Evolutionary conservation across 2,888 invertebrate genomes (phyloP).

Genomic region (Cheilosia vernalis): DNA sequence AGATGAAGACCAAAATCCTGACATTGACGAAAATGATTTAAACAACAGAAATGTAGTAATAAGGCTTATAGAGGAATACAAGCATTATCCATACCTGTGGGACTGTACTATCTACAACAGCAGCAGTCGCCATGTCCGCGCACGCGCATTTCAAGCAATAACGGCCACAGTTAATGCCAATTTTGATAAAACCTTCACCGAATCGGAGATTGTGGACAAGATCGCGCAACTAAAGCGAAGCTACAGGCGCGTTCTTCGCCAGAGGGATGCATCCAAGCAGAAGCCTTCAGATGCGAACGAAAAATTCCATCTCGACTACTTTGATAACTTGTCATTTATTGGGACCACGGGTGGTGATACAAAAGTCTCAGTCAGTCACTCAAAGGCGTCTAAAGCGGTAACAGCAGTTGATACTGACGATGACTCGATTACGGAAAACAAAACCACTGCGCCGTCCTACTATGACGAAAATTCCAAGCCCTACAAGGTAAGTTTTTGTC

Average conservation of each 20-base stretch:
- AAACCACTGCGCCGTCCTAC: too few species aligned
- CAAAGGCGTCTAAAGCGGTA: neutral
- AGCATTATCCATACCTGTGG: slow-evolving; percentile 11
- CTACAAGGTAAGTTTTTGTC: neutral
- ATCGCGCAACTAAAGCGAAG: neutral
- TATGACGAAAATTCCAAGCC: neutral
- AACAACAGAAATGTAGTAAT: neutral
- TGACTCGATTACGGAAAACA: neutral
- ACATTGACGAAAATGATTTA: neutral
- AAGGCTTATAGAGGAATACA: slow-evolving; percentile 5
- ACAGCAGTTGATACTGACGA: neutral
- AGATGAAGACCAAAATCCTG: neutral
- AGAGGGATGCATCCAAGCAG: slow-evolving; percentile 22
- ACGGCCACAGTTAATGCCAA: neutral
- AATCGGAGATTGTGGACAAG: neutral
- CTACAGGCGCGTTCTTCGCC: neutral
- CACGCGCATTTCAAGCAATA: neutral
- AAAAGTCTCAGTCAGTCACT: neutral
- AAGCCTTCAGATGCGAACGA: slow-evolving; percentile 3
- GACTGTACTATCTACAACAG: neutral
- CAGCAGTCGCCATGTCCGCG: neutral
- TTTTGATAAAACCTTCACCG: neutral
- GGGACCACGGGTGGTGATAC: neutral
- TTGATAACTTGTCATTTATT: slow-evolving; percentile 38
- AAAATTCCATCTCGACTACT: slow-evolving; percentile 26